Evolutionary conservation across 1,140 invertebrate species (phyloP).

Genomic region (Popillia japonica): DNA sequence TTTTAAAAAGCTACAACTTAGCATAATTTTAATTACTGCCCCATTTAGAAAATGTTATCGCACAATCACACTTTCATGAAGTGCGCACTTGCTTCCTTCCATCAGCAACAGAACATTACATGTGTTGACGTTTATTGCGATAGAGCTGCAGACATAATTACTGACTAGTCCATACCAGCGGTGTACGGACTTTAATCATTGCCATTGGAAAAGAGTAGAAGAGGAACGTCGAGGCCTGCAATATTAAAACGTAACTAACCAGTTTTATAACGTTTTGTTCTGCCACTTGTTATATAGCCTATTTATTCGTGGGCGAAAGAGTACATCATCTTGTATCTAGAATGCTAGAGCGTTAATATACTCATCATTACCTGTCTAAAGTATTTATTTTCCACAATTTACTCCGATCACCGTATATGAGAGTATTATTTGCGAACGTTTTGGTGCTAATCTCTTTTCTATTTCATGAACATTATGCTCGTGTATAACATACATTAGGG

Average conservation of each 20-base stretch:
- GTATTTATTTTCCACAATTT: background rate
- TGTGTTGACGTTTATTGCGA: slow-evolving; percentile 22
- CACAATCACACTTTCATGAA: slow-evolving; percentile 4
- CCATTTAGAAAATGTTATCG: background rate
- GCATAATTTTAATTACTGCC: background rate
- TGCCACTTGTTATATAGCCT: slow-evolving; percentile 5
- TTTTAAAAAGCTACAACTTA: background rate
- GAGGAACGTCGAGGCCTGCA: background rate
- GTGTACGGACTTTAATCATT: slow-evolving; percentile 17
- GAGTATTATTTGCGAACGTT: background rate
- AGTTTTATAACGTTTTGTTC: slow-evolving; percentile 20
- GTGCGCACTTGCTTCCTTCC: background rate
- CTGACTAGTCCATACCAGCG: background rate
- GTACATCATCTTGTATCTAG: slow-evolving; percentile 2
- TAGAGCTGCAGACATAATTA: slow-evolving; percentile 1
- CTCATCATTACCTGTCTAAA: background rate
- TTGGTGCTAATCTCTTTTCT: background rate
- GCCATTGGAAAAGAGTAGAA: background rate
- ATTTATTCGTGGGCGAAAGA: background rate
- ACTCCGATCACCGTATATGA: background rate
- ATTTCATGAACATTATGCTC: too few relatives aligned
- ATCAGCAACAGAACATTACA: slow-evolving; percentile 13
- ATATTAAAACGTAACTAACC: slow-evolving; percentile 30
- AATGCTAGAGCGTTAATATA: slow-evolving; percentile 10
- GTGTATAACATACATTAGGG: too few relatives aligned